Base-by-base conservation (phyloP, 2,113 vertebrate genomes). In the Proterorhinus semilunaris region DNA sequence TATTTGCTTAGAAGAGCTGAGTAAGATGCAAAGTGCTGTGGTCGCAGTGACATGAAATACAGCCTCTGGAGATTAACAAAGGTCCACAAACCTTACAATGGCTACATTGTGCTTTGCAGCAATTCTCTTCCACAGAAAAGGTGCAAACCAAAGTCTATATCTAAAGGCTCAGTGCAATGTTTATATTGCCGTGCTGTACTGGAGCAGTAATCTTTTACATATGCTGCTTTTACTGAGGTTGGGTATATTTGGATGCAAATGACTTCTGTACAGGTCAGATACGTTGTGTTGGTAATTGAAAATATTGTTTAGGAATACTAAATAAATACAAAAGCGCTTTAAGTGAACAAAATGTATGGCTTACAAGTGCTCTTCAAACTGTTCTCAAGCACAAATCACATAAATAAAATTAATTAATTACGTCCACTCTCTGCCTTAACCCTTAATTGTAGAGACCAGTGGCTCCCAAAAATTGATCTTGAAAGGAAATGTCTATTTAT, bases 1-100 rank as follows among this genome's bases (percentile, higher is more conserved):
- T 12, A 87, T 89, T 89, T 91, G 85, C 90, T 89, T 91, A 75
- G 49, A 46, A 72, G 63, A 70, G 80, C 36, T 21, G 65, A 78
- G 71, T 75, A 74, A 80, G 71, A 93, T 93, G 90, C 90, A 92
- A 93, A 93, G 62, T 81, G 67, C 54, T 10, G 55, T 52, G 59
- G 57, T 76, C 62, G 50, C 9, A 43, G 36, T 42, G 17, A 62
- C 66, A 11, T 27, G 27, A 15, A 65, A 53, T 12, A 57, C 77
- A 49, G 17, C 6, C 10, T 43, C 16, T 17, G 75, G 59, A 71
- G 68, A 66, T 74, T 52, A 73, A 79, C 61, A 72, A 67, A 57
- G 21, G 57, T 48, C 65, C 59, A 51, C 54, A 15, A 7, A 65
- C 10, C 51, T 67, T 57, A 82, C 84, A 78, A 88, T 83, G 51